Evolutionary conservation across 2,113 vertebrate genomes (phyloP).

Genomic region (Callipepla californica): DNA sequence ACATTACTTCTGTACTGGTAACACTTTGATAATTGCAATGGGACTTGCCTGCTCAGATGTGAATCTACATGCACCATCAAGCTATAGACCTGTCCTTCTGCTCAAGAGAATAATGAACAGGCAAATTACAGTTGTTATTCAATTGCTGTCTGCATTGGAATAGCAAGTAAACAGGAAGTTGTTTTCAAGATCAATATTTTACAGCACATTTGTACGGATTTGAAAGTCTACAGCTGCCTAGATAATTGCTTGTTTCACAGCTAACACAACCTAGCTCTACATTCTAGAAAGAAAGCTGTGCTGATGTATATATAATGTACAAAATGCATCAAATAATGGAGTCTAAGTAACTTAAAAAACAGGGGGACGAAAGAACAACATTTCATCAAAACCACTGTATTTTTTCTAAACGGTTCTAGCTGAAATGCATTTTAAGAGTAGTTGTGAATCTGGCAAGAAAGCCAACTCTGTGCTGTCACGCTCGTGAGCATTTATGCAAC

Average conservation of each 20-base stretch:
- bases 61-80: background rate
- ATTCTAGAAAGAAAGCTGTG: background rate
- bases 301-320: background rate
- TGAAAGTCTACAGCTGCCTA: background rate
- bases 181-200: background rate
- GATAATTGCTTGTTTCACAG: background rate
- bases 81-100: background rate
- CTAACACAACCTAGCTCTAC: background rate
- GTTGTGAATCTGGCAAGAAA: constrained; percentile 6
- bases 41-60: background rate
- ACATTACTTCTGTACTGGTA: background rate
- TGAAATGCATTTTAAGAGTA: background rate
- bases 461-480: background rate
- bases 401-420: background rate
- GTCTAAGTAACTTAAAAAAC: background rate
- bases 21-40: background rate
- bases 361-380: background rate
- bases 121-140: background rate
- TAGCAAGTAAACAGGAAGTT: constrained; percentile 12
- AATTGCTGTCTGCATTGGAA: background rate
- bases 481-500: background rate
- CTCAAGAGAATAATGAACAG: background rate
- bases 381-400: background rate
- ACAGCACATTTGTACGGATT: background rate
- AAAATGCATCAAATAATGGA: background rate